Percentiles rank a stretch among this genome's conserved stretches.
phyloP scores from a whole-genome alignment of 1,140 invertebrate species.

The Helicoverpa armigera region DNA sequence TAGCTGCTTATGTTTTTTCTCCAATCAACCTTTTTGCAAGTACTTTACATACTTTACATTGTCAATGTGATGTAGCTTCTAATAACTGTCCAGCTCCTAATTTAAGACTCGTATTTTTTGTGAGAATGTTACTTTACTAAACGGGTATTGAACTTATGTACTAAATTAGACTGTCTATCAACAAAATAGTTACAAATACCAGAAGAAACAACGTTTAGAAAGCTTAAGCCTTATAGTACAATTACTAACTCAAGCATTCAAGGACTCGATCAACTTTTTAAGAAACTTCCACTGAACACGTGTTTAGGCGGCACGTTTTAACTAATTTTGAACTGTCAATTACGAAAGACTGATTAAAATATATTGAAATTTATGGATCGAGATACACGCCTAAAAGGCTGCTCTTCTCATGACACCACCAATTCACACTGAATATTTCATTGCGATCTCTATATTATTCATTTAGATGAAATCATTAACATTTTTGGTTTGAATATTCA shows the following conservation, averaged over 20 bases:
- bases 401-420: slow-evolving; percentile 43
- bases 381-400: slow-evolving; percentile 50
- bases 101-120: no score
- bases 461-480: slow-evolving; percentile 54
- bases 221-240: no score
- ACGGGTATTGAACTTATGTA: no score
- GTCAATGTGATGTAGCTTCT: no score
- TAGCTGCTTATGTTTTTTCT: neutral
- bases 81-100: no score
- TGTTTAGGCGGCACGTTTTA: slow-evolving; percentile 2
- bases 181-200: no score
- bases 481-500: slow-evolving; percentile 43
- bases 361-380: slow-evolving; percentile 62
- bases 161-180: no score
- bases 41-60: no score
- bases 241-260: neutral
- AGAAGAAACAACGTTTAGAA: no score
- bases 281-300: neutral
- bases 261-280: neutral
- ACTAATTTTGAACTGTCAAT: slow-evolving; percentile 26
- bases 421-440: slow-evolving; percentile 67
- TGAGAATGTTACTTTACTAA: no score
- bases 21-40: no score
- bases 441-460: slow-evolving; percentile 62
- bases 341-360: slow-evolving; percentile 42